A percentile compares a stretch with the other conserved stretches of the same genome.
These are phyloP conservation scores for Suillia variegata DNA, from an alignment of 2,888 invertebrate species.

Conservation along the genomic window DNA sequence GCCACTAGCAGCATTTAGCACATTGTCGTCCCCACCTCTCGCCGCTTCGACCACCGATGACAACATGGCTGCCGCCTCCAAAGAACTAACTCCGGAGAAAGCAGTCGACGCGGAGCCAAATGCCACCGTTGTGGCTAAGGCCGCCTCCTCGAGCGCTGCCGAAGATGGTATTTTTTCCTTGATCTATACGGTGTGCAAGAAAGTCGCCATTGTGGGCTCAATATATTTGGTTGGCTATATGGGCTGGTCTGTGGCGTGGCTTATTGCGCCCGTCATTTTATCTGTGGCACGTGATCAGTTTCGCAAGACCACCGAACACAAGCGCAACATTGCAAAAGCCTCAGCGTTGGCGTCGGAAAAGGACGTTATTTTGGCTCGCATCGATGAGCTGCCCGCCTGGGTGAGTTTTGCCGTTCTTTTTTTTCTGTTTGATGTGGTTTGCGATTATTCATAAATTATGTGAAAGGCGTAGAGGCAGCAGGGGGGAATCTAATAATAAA, in stretches of 20 bases:
- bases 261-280: slow-evolving; percentile 77
- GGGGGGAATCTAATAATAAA: too few relatives aligned
- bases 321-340: slow-evolving; percentile 76
- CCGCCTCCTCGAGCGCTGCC: slow-evolving; percentile 19
- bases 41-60: slow-evolving; percentile 23
- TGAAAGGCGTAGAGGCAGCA: background rate
- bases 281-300: slow-evolving; percentile 81
- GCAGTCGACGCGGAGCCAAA: slow-evolving; percentile 5
- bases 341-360: slow-evolving; percentile 81
- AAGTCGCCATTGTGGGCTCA: slow-evolving; percentile 74
- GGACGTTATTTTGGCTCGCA: slow-evolving; percentile 81
- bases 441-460: background rate
- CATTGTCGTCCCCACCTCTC: slow-evolving; percentile 29
- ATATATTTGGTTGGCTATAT: slow-evolving; percentile 83
- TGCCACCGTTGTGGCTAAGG: slow-evolving; percentile 18
- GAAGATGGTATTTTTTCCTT: slow-evolving; percentile 65
- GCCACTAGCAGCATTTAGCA: slow-evolving; percentile 33
- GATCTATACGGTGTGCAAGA: slow-evolving; percentile 70
- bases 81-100: slow-evolving; percentile 25
- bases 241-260: slow-evolving; percentile 82
- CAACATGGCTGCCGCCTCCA: slow-evolving; percentile 28
- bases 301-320: slow-evolving; percentile 75
- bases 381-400: slow-evolving; percentile 94
- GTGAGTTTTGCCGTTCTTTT: slow-evolving; percentile 64
- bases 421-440: too few relatives aligned